Conservation (phyloP, 2,113 vertebrate species). For the Microcebus murinus region DNA sequence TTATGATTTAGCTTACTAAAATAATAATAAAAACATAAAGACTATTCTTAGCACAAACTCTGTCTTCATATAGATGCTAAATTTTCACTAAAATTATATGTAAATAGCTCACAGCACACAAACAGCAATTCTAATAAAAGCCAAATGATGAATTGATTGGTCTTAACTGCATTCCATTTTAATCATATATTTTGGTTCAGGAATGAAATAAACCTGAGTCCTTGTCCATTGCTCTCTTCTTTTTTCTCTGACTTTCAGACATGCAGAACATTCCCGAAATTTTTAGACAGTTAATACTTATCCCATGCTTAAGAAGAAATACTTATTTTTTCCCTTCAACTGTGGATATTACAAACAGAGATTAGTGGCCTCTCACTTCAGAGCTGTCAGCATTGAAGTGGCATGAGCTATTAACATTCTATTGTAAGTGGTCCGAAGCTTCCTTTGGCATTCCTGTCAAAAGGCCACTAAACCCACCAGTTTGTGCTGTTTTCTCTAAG, state of each 20-base stretch:
- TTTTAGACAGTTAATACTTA: conserved; percentile 85
- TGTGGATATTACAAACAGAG: conserved; percentile 85
- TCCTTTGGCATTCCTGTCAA: conserved; percentile 82
- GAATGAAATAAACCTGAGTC: conserved; percentile 41
- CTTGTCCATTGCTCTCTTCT: conserved; percentile 26
- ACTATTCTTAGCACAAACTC: background rate
- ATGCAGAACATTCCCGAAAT: conserved; percentile 84
- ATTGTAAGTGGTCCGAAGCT: conserved; percentile 86
- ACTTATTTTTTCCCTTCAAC: conserved; percentile 79
- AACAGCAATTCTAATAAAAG: background rate
- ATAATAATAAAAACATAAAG: background rate
- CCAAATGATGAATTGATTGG: background rate
- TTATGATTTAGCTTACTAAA: background rate
- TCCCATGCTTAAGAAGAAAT: conserved; percentile 85
- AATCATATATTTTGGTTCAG: conserved; percentile 64
- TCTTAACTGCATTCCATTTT: conserved; percentile 57
- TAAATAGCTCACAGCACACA: conserved; percentile 14
- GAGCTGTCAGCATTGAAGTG: conserved; percentile 90
- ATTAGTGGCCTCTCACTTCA: conserved; percentile 88
- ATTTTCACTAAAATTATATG: background rate
- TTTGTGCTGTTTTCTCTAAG: conserved; percentile 82
- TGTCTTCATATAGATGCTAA: background rate
- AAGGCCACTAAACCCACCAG: conserved; percentile 81
- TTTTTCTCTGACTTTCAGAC: conserved; percentile 79
- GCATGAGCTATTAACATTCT: conserved; percentile 92